phyloP scores from a whole-genome alignment of 2,113 vertebrate genomes.

The Sinocyclocheilus grahami region DNA sequence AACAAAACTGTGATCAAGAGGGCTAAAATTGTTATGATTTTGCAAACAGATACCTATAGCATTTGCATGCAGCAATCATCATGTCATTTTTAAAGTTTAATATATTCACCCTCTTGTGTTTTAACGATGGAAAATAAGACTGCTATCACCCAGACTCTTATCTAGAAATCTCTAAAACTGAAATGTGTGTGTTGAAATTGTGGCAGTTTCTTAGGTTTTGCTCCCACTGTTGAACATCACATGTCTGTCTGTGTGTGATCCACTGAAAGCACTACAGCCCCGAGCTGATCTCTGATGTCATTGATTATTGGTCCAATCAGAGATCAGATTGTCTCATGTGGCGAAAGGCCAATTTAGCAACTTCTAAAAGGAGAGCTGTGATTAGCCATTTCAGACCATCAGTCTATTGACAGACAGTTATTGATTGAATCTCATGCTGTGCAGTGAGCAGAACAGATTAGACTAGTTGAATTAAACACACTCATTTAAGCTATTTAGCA shows the following conservation, averaged over 20 bases:
- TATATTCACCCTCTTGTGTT: background rate
- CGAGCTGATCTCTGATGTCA: background rate
- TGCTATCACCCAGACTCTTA: background rate
- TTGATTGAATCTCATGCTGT: background rate
- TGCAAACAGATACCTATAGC: background rate
- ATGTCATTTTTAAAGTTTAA: background rate
- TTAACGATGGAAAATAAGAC: background rate
- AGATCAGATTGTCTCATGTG: background rate
- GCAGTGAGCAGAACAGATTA: background rate
- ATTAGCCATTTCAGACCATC: background rate
- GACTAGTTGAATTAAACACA: background rate
- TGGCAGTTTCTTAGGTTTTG: background rate
- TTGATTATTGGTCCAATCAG: constrained; percentile 6
- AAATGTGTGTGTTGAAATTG: constrained; percentile 3
- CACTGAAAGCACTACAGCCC: background rate
- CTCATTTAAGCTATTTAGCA: background rate
- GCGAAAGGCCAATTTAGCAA: background rate
- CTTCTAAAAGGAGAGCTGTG: constrained; percentile 8
- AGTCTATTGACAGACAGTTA: background rate
- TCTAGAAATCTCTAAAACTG: background rate
- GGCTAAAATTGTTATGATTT: constrained; percentile 21
- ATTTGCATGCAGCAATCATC: background rate
- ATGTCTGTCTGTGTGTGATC: background rate
- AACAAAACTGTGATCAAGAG: constrained; percentile 5
- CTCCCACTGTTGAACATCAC: background rate